Base-by-base conservation (phyloP, 2,113 vertebrate species). In the Beaufortia kweichowensis region DNA sequence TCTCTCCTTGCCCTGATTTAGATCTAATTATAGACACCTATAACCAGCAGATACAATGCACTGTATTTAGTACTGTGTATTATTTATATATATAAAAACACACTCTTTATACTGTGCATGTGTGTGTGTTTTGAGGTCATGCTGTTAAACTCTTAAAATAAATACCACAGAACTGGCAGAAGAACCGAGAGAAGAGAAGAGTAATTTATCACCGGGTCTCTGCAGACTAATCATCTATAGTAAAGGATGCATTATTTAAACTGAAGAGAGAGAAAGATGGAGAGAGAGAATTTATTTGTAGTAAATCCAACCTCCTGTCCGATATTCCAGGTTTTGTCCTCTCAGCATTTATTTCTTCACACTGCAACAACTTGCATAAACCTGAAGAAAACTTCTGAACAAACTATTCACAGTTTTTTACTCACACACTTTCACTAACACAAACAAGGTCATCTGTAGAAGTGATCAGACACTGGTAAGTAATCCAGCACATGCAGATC, bases 1-100 rank as follows among this genome's bases (percentile, higher is more conserved):
- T 23, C 26, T 61, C 70, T 15, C 17, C 17, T 39, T 78, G 76
- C 59, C 76, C 66, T 78, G 76, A 78, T 70, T 78, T 53, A 26
- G 5, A 48, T 61, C 65, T 61, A 61, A 70, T 61, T 69, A 60
- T 69, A 77, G 55, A 72, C 48, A 31, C 11, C 6, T 19, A 10
- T 48, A 48, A 46, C 31, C n/a, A 21, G 19, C 50, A 46, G 46
- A 67, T 66, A 69, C 53, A 77, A 69, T 60, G 64, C 43, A 33
- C 64, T 29, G 23, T 57, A 53, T 77, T 50, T 69, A n/a, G 39
- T 12, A 50, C 17, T 29, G 17, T 21, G 19, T 50, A n/a, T 50
- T 50, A 1, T 60, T 15, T n/a, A 60, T 43, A 41, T 71, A 41
- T 72, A 66, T 66, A 65, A 66, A 2, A 28, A 26, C 8, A 48